Percentiles rank a stretch among this genome's conserved stretches.
phyloP scores from a whole-genome alignment of 1,140 invertebrate species.

The Penaeus chinensis region DNA sequence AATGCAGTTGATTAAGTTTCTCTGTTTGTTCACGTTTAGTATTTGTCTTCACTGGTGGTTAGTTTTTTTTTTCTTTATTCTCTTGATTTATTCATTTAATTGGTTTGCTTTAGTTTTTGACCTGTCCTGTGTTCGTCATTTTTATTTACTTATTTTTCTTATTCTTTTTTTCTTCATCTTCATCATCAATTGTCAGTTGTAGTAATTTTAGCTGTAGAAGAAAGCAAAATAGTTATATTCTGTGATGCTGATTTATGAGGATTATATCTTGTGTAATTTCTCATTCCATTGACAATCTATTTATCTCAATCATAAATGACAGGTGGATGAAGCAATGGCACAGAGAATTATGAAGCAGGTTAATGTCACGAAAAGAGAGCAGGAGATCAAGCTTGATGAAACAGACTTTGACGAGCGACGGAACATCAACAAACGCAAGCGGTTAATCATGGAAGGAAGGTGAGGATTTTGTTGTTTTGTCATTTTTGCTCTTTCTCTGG shows the following conservation, averaged over 20 bases:
- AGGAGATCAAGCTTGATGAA: constrained; percentile 91
- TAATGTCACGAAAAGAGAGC: constrained; percentile 88
- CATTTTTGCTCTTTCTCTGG: not conserved
- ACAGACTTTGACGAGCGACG: constrained; percentile 90
- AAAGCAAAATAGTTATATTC: no score
- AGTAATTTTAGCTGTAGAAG: no score
- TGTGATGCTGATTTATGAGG: no score
- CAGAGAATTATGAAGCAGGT: constrained; percentile 90
- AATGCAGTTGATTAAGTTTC: constrained; percentile 8
- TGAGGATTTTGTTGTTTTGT: constrained; percentile 9
- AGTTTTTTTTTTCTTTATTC: no score
- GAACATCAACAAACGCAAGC: constrained; percentile 87
- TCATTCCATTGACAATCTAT: constrained; percentile 46
- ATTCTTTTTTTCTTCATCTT: no score
- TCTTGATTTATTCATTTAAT: no score
- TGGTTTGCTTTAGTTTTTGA: no score
- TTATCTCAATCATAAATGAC: not conserved
- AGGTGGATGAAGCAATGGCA: constrained; percentile 78
- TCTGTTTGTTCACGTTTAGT: no score
- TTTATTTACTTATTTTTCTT: no score
- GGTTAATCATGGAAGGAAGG: constrained; percentile 83
- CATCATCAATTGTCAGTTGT: no score
- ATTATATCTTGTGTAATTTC: not conserved
- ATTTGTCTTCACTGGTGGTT: no score
- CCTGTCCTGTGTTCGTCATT: no score